A percentile compares a stretch with the other conserved stretches of the same genome.
Conservation (phyloP, 2,888 invertebrate genomes). For the Lepidocyrtinus sp. region DNA sequence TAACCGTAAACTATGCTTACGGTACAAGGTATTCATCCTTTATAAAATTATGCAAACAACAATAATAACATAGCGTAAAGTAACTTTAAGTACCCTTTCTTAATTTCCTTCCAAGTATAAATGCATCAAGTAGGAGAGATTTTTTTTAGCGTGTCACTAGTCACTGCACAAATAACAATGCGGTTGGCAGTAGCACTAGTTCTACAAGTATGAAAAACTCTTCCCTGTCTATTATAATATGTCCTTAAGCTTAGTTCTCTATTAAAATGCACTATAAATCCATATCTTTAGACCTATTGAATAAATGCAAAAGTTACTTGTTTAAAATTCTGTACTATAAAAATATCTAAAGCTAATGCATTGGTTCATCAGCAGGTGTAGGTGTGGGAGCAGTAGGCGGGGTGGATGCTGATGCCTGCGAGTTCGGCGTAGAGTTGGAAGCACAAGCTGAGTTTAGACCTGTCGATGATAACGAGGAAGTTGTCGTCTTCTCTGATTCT, state of each 20-base stretch:
- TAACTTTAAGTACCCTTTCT: constrained; percentile 57
- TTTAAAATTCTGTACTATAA: constrained; percentile 47
- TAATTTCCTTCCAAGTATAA: constrained; percentile 26
- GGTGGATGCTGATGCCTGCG: constrained; percentile 61
- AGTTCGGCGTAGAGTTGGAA: constrained; percentile 63
- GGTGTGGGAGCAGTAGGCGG: constrained; percentile 62
- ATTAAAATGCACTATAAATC: constrained; percentile 1
- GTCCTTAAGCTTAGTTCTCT: constrained; percentile 8
- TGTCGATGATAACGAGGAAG: constrained; percentile 63
- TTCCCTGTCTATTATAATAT: constrained; percentile 16
- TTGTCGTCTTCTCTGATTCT: constrained; percentile 58
- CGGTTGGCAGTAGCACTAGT: constrained; percentile 46
- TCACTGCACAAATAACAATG: constrained; percentile 26
- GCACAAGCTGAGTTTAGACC: constrained; percentile 62
- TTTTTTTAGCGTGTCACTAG: constrained; percentile 24
- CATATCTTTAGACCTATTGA: constrained; percentile 6
- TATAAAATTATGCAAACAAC: not conserved
- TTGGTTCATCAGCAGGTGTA: constrained; percentile 59
- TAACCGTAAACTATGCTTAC: no score
- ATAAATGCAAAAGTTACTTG: constrained; percentile 49
- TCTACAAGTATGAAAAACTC: constrained; percentile 22
- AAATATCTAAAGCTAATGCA: constrained; percentile 58
- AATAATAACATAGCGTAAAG: not conserved
- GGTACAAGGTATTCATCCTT: not conserved
- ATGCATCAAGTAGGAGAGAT: constrained; percentile 32